Evolutionary conservation across 2,888 invertebrate genomes (phyloP), one percentile per base, ranked within the genome.

Genomic region (Acholoe squamosa): DNA sequence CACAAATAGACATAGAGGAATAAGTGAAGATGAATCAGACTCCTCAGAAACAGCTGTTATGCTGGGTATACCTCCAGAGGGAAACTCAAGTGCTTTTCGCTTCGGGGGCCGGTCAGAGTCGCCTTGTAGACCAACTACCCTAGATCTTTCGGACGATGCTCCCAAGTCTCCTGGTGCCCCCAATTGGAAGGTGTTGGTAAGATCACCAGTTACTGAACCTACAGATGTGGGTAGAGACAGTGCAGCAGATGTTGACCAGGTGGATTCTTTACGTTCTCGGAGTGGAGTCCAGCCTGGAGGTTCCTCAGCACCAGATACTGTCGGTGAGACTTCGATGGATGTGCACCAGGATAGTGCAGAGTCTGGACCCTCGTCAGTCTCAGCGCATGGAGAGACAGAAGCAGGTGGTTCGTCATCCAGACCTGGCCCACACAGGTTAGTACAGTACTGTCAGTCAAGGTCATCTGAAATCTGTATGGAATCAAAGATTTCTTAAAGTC

Each of bases 111-210:
- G 89, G 31, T 89, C 89, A 0, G 19, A 34, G 25, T 89, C 89
- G 0, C 89, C 89, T 7, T 54, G 54, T 22, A 33, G 89, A 31
- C 89, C 89, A 1, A 71, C 28, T 7, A 76, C 89, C 51, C 76
- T 89, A n/a, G 67, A 89, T 31, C 71, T 89, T 34, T 84, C 84
- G n/a, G 52, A 84, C 0, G 54, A 86, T 54, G 86, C 56, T 22
- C 86, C 86, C 25, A 25, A 19, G 54, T 52, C 86, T 31, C 86
- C 86, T 16, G 31, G 56, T 31, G 14, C 56, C 28, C 86, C 86
- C 25, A 25, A 25, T 22, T 86, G 86, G 86, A 86, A 54, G 86
- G 54, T 52, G 14, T 54, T 86, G 19, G 86, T 86, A 5, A 5
- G 54, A 3, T 54, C 86, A 12, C 86, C 86, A 16, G 54, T 43